phyloP scores from a whole-genome alignment of 2,797 vertebrate species.

The Gallinago nigripennis region DNA sequence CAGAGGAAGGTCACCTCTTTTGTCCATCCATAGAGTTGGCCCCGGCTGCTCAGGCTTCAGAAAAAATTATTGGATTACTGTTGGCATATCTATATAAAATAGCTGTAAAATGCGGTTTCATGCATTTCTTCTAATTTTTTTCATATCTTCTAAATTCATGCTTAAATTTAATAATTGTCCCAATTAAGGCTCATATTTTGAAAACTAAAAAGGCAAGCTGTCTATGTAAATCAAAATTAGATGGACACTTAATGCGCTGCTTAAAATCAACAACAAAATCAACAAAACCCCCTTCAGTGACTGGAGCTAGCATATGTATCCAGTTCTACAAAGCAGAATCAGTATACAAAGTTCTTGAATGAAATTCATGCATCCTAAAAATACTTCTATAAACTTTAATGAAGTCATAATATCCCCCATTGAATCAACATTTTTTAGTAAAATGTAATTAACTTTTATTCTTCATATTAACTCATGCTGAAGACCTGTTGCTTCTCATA shows the following conservation, averaged over 20 bases:
- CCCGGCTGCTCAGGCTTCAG: neutral
- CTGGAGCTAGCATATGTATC: neutral
- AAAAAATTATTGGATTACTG: neutral
- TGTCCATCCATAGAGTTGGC: neutral
- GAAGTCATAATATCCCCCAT: neutral
- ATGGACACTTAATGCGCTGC: rapidly evolving
- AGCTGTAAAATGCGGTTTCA: neutral
- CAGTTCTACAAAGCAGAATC: neutral
- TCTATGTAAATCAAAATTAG: neutral
- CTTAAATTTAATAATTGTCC: neutral
- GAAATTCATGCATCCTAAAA: neutral
- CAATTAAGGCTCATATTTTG: neutral
- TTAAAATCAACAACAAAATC: neutral
- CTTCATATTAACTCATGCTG: neutral
- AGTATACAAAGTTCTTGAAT: neutral
- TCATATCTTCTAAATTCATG: neutral
- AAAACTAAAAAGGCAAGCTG: neutral
- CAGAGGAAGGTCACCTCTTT: neutral
- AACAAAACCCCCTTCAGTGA: neutral
- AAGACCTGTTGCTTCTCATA: neutral
- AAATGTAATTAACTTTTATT: neutral
- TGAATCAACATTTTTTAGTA: neutral
- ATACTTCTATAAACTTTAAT: neutral
- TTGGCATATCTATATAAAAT: neutral
- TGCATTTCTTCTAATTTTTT: neutral